These are phyloP conservation scores for Periparus ater DNA, from an alignment of 2,797 vertebrate genomes.

Conservation along the genomic window DNA sequence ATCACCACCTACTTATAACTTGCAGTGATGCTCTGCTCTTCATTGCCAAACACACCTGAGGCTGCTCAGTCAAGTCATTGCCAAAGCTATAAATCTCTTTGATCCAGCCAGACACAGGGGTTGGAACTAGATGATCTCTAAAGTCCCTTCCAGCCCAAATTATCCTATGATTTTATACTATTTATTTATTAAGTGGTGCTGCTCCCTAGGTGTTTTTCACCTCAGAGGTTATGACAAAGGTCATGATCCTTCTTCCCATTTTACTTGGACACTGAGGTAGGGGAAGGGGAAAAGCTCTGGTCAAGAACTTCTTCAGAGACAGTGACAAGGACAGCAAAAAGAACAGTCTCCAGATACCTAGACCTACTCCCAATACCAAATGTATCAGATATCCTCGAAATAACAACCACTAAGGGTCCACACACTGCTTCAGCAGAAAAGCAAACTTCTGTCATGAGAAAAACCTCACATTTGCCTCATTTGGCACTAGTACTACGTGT, in stretches of 20 bases:
- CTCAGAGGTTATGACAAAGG: neutral
- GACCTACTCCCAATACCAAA: neutral
- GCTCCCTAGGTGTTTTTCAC: neutral
- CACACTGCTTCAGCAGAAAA: neutral
- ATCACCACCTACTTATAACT: neutral
- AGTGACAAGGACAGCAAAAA: neutral
- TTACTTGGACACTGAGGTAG: neutral
- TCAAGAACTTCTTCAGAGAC: neutral
- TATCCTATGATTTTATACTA: neutral
- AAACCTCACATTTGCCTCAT: accelerated
- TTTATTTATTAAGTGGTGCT: neutral
- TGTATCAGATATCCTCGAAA: neutral
- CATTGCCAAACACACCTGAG: neutral
- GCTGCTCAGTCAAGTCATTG: neutral
- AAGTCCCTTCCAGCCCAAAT: neutral
- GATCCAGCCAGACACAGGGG: neutral
- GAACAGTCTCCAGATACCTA: neutral
- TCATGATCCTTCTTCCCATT: neutral
- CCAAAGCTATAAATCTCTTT: neutral
- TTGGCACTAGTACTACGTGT: neutral
- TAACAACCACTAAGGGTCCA: neutral
- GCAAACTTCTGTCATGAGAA: neutral
- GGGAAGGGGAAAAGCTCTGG: neutral
- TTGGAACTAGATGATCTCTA: neutral
- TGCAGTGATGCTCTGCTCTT: neutral